A percentile compares a stretch with the other conserved stretches of the same genome.
Conservation (phyloP, 2,888 invertebrate species). For the Leucophenga maculata region DNA sequence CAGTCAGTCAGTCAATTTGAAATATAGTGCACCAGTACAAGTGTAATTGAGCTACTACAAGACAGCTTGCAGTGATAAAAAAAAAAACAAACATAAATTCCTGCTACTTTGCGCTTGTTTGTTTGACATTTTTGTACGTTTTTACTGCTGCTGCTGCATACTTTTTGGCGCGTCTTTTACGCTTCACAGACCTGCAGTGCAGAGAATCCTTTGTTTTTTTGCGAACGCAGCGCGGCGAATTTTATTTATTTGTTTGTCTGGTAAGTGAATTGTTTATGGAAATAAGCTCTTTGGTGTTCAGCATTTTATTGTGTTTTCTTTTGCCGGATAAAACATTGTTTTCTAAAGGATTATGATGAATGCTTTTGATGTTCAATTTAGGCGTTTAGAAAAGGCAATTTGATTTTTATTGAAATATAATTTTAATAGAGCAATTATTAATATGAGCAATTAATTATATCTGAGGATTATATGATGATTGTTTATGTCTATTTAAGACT, state of each 20-base stretch:
- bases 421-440: no score
- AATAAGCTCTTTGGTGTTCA: neutral
- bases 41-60: neutral
- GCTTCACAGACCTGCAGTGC: slow-evolving; percentile 21
- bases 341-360: no score
- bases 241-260: slow-evolving; percentile 49
- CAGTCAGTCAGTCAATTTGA: no score
- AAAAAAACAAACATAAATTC: neutral
- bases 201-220: neutral
- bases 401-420: no score
- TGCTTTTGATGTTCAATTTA: no score
- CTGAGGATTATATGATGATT: no score
- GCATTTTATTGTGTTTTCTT: neutral
- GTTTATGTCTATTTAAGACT: no score
- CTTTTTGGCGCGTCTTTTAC: slow-evolving; percentile 56
- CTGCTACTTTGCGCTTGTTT: slow-evolving; percentile 12
- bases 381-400: no score
- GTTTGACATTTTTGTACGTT: neutral
- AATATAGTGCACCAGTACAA: no score
- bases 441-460: no score
- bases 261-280: slow-evolving; percentile 45
- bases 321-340: neutral
- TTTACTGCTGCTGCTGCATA: slow-evolving; percentile 44
- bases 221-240: slow-evolving; percentile 33
- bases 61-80: neutral